Base-by-base conservation (phyloP, 2,797 vertebrate genomes). In the Pterois miles region DNA sequence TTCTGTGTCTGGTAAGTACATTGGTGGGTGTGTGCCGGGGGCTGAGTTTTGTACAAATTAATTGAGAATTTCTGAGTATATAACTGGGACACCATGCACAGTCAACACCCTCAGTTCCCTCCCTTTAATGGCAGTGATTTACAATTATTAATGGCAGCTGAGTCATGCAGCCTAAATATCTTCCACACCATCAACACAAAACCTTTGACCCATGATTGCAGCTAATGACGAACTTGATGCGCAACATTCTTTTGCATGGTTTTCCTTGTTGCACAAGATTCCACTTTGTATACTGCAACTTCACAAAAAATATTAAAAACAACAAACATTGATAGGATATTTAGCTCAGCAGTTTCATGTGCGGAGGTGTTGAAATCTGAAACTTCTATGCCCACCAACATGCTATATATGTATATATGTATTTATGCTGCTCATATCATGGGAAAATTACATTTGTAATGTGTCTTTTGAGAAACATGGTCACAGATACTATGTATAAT, bases 81-180 rank as follows among this genome's bases (percentile, higher is more conserved):
- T 4, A 48, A 48, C 3, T 12, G 3, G 14, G 33, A 40, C 0
- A 53, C 0, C 13, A 27, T 2, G 1, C 8, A 0, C n/a, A 1
- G 10, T 16, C 6, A 1, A 9, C 25, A 18, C 33, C 3, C 7
- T 76, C 18, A 12, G 27, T 10, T 46, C 3, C 18, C 9, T 40
- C 36, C 14, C 33, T 31, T 23, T 18, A 9, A 11, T 34, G 14
- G 54, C 14, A 34, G 6, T 10, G 2, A 27, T 2, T 10, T 1
- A 10, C 1, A 23, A 2, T 9, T 20, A 34, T 33, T 0, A 25
- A 3, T 1, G 1, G 3, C 3, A 5, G 10, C 0, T 23, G 2
- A 22, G 6, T 13, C 9, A 16, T 65, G 4, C 1, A n/a, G 2
- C 5, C 10, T 8, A 12, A 25, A 2, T 25, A 6, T 12, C 8